A percentile compares a stretch with the other conserved stretches of the same genome.
Conservation (phyloP, 2,797 vertebrate genomes). For the Falco cherrug region DNA sequence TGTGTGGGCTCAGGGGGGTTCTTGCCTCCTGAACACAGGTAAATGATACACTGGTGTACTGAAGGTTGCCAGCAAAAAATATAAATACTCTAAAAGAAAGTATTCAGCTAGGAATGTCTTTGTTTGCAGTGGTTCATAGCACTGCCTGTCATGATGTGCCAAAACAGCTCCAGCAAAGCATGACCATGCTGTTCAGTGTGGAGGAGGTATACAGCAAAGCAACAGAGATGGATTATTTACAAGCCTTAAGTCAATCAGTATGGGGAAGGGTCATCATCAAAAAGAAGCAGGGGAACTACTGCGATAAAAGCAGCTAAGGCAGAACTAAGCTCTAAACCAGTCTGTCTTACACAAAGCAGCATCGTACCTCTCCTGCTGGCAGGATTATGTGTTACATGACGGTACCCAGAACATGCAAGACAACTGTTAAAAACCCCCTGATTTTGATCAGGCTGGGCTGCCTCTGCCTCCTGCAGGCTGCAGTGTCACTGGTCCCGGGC, state of each 20-base stretch:
- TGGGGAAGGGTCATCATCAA: neutral
- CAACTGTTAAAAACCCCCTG: rapidly evolving
- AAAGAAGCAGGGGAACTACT: neutral
- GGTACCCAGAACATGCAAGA: neutral
- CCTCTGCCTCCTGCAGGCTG: neutral
- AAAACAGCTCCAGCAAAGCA: neutral
- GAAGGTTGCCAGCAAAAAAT: neutral
- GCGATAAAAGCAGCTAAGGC: neutral
- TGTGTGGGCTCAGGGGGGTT: neutral
- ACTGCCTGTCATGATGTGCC: neutral
- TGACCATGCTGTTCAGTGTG: neutral
- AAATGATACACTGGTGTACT: neutral
- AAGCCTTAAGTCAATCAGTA: neutral
- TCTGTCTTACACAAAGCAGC: neutral
- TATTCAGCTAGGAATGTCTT: neutral
- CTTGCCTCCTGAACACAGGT: neutral
- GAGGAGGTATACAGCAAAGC: neutral
- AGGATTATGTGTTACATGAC: neutral
- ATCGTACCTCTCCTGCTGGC: neutral
- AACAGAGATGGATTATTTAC: neutral
- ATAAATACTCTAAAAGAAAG: neutral
- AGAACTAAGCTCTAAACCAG: neutral
- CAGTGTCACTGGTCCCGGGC: neutral
- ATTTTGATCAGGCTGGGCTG: neutral
- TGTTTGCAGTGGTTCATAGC: neutral